Evolutionary conservation across 2,888 invertebrate species (phyloP).

Genomic region (Campoletis raptor): DNA sequence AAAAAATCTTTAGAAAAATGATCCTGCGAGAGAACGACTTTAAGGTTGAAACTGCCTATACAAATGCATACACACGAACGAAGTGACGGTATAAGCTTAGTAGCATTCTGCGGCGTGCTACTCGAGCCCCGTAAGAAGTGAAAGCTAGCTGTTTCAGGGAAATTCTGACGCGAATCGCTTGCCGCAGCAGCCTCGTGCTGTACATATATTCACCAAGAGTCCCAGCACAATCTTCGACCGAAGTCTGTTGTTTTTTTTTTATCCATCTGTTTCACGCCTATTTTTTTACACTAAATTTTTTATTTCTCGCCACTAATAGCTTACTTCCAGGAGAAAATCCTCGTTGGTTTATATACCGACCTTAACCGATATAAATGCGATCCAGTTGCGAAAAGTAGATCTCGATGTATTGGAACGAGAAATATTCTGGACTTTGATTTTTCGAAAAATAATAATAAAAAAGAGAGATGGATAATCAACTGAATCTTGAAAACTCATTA

Average conservation of each 20-base stretch:
- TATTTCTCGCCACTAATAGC: background rate
- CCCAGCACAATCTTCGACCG: constrained; percentile 25
- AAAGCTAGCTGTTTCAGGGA: constrained; percentile 83
- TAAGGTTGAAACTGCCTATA: background rate
- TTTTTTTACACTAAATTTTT: background rate
- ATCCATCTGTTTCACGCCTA: background rate
- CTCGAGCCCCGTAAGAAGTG: constrained; percentile 77
- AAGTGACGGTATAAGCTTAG: constrained; percentile 48
- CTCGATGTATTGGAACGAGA: background rate
- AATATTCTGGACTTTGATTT: background rate
- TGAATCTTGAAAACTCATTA: too few species aligned
- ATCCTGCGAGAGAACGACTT: background rate
- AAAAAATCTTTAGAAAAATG: too few species aligned
- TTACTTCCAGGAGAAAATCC: constrained; percentile 29
- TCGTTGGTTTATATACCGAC: background rate
- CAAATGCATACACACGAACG: constrained; percentile 19
- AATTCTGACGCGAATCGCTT: constrained; percentile 77
- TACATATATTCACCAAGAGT: constrained; percentile 19
- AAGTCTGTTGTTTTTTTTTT: background rate
- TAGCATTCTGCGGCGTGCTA: constrained; percentile 62
- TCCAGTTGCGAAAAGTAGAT: background rate
- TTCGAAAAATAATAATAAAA: background rate
- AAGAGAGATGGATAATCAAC: background rate
- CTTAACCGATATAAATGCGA: constrained; percentile 5
- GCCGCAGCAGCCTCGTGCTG: constrained; percentile 62